Conservation (phyloP, 2,113 vertebrate species). For the Sorex fumeus region DNA sequence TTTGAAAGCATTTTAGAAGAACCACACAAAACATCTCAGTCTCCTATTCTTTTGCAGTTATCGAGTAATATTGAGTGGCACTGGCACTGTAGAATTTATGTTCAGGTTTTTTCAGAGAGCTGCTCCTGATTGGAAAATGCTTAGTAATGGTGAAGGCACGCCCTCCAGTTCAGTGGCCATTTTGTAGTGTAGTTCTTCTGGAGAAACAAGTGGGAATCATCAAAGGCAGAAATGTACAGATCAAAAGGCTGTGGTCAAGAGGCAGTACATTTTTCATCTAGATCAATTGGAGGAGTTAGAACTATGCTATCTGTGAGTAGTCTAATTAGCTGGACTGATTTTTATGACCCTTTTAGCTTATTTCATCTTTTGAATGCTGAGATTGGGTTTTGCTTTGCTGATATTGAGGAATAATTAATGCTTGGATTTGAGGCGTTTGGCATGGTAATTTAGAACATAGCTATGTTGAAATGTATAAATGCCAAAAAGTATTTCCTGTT, state of each 20-base stretch:
- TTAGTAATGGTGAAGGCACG: conserved; percentile 77
- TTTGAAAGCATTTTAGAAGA: conserved; percentile 26
- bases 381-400: conserved; percentile 67
- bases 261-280: conserved; percentile 17
- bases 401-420: conserved; percentile 32
- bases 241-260: conserved; percentile 51
- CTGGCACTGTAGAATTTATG: conserved; percentile 57
- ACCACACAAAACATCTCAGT: background rate
- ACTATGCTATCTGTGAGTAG: conserved; percentile 77
- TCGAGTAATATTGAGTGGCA: conserved; percentile 29
- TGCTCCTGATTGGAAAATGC: conserved; percentile 80
- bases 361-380: conserved; percentile 47
- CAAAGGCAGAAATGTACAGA: conserved; percentile 28
- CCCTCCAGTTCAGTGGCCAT: conserved; percentile 77
- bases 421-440: conserved; percentile 34
- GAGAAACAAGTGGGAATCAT: conserved; percentile 74
- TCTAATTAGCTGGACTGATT: conserved; percentile 49
- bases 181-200: conserved; percentile 71
- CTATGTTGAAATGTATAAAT: conserved; percentile 49
- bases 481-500: conserved; percentile 54
- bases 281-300: conserved; percentile 52
- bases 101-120: conserved; percentile 64
- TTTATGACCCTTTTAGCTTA: conserved; percentile 62
- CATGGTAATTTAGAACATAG: conserved; percentile 20
- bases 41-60: background rate